Conservation (phyloP, 2,888 invertebrate species). For the Ormyrus labotus region DNA sequence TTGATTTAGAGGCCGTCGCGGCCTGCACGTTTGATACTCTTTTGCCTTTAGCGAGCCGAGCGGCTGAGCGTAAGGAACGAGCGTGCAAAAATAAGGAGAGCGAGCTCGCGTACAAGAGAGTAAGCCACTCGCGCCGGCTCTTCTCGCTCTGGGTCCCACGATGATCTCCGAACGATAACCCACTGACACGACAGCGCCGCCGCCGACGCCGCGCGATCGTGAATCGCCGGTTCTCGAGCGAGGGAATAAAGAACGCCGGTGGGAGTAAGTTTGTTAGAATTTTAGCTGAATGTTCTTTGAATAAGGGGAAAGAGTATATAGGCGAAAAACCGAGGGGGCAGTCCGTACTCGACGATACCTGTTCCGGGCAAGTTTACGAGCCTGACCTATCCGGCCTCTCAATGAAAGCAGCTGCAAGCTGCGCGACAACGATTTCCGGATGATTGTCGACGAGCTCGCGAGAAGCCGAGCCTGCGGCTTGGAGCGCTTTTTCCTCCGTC, state of each 20-base stretch:
- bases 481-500: neutral
- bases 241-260: neutral
- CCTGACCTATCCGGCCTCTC: slow-evolving; percentile 19
- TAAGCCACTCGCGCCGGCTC: neutral
- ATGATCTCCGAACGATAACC: slow-evolving; percentile 66
- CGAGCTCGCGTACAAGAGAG: slow-evolving; percentile 16
- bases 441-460: slow-evolving; percentile 7
- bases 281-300: neutral
- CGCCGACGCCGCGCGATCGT: slow-evolving; percentile 38
- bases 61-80: slow-evolving; percentile 3
- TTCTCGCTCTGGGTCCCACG: slow-evolving; percentile 57
- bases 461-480: neutral
- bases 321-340: neutral
- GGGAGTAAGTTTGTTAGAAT: neutral
- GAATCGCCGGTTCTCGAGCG: slow-evolving; percentile 20
- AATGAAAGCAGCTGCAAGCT: slow-evolving; percentile 29
- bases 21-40: slow-evolving; percentile 34
- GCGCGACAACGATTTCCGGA: slow-evolving; percentile 35
- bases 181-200: slow-evolving; percentile 59
- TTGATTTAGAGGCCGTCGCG: slow-evolving; percentile 45
- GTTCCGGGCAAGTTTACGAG: neutral
- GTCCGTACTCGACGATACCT: slow-evolving; percentile 10
- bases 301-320: neutral
- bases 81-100: slow-evolving; percentile 38
- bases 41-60: neutral